Evolutionary conservation across 37 sponge, comb jelly and placozoan genomes (phyloP), one percentile per base, ranked within the genome.

Genomic region (Hormiphora californensis): DNA sequence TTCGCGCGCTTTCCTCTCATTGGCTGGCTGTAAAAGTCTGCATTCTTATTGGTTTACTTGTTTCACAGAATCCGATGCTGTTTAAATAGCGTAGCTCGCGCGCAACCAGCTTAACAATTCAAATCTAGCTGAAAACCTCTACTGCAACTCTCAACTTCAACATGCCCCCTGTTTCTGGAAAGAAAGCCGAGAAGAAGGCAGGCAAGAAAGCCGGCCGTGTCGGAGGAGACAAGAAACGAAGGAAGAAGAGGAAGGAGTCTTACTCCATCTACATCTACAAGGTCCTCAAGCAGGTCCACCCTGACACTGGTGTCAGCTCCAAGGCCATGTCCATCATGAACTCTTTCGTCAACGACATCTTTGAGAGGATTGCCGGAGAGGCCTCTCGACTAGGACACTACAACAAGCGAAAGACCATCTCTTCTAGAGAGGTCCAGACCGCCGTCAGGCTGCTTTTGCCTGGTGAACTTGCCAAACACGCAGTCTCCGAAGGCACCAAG

Each of bases 281-380:
- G 59, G 95, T 95, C 21, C 90, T 95, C 90, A 95, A 92, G 89
- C 95, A 95, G 86, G 95, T 95, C 25, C 95, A 95, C 91, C 95
- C 95, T 54, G 95, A 95, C 87, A 95, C 95, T 61, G 95, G 95
- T 55, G 90, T 95, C 91, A 90, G 91, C 90, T 89, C 90, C 92
- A 95, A 94, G 62, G 95, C 92, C 90, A 94, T 94, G 95, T 90
- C 90, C 88, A 94, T 94, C 92, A 94, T 94, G 95, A 95, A 95
- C 92, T 92, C 92, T 7, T 95, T 95, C 89, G 95, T 95, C 32
- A 93, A 93, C 88, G 95, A 95, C 88, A 91, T 95, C 90, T 95
- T 95, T 85, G 95, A 95, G 85, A 63, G 92, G 36, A 95, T 95
- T 38, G 95, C 95, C 43, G 87, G 88, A 25, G 95, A 95, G 68